Percentiles rank a stretch among this genome's conserved stretches.
Conservation (phyloP, 2,888 invertebrate genomes). For the Mesoligia furuncula region DNA sequence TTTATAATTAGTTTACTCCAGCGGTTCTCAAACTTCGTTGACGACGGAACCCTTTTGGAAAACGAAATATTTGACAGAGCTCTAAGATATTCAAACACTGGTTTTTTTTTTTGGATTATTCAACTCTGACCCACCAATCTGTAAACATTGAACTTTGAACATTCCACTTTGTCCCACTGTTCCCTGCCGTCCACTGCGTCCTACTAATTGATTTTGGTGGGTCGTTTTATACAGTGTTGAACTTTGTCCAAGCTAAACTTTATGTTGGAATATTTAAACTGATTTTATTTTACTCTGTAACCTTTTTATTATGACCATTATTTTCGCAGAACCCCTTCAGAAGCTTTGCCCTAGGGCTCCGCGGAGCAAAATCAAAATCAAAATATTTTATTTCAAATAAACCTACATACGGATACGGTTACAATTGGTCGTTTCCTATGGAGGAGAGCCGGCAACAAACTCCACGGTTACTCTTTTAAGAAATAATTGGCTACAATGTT, state of each 20-base stretch:
- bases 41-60: background rate
- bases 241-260: background rate
- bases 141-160: background rate
- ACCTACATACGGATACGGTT: background rate
- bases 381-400: too few relatives aligned
- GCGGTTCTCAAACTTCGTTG: background rate
- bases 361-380: background rate
- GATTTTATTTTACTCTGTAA: background rate
- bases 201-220: background rate
- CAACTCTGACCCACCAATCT: background rate
- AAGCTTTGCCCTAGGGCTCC: background rate
- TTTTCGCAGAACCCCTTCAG: background rate
- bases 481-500: too few relatives aligned
- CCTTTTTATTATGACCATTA: background rate
- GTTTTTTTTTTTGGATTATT: background rate
- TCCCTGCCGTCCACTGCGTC: background rate
- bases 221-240: background rate
- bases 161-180: background rate
- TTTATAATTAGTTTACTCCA: slow-evolving; percentile 20
- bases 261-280: background rate
- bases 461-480: too few relatives aligned
- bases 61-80: background rate
- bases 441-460: too few relatives aligned
- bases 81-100: background rate
- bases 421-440: background rate